These are phyloP conservation scores for Gallinago stenura DNA, from an alignment of 2,797 vertebrate species.

Conservation along the genomic window DNA sequence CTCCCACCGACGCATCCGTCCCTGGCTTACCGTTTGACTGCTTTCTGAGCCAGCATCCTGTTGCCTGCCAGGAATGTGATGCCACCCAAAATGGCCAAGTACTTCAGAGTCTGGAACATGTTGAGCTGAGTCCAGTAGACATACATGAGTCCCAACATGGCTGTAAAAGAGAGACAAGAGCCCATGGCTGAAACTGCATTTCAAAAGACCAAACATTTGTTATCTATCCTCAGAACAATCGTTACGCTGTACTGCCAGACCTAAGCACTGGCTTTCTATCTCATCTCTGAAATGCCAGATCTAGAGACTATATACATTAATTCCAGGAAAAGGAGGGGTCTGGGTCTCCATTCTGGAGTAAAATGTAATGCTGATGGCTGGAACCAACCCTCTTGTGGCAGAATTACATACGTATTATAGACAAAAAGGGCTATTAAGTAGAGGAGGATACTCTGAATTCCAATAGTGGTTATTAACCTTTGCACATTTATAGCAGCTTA, in stretches of 20 bases:
- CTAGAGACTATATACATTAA: background rate
- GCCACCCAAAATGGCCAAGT: constrained; percentile 92
- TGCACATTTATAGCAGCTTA: background rate
- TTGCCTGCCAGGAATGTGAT: constrained; percentile 97
- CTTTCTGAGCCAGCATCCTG: constrained; percentile 98
- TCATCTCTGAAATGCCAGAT: background rate
- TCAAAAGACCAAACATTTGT: background rate
- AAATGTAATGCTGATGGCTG: background rate
- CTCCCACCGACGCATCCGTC: accelerated
- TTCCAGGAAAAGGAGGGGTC: background rate
- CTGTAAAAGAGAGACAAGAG: constrained; percentile 73
- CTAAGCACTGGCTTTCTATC: background rate
- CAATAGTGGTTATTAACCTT: background rate
- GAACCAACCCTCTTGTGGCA: background rate
- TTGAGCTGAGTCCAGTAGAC: constrained; percentile 98
- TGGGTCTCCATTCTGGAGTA: background rate
- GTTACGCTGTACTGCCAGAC: background rate
- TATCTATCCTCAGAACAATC: background rate
- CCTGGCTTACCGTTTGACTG: constrained; percentile 90
- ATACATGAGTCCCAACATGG: constrained; percentile 96
- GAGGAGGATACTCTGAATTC: background rate
- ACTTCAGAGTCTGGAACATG: constrained; percentile 99
- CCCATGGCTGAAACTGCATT: background rate
- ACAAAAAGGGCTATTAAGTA: background rate
- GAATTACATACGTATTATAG: background rate